Conservation (phyloP, 2,888 invertebrate species). For the Spicauda simplicius region DNA sequence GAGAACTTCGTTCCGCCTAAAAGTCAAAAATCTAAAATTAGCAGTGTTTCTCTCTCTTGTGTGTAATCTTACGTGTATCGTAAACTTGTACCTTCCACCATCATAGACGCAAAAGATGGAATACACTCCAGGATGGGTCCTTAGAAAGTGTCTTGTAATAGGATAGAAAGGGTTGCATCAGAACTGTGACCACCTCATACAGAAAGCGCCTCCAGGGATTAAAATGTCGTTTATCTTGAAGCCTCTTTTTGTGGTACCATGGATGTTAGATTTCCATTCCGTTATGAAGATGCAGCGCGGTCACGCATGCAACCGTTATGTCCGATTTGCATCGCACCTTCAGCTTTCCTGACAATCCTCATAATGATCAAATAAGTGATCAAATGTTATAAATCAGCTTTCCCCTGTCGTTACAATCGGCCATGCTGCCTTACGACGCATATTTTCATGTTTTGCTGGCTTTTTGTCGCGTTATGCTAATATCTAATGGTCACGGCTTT, state of each 20-base stretch:
- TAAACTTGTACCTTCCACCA: no score
- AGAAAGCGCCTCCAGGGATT: slow-evolving; percentile 45
- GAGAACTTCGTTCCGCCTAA: no score
- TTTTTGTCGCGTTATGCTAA: slow-evolving; percentile 73
- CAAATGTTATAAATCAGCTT: slow-evolving; percentile 76
- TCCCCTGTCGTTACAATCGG: slow-evolving; percentile 74
- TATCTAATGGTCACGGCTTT: slow-evolving; percentile 59
- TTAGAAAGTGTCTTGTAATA: not conserved
- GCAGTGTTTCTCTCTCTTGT: no score
- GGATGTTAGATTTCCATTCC: slow-evolving; percentile 67
- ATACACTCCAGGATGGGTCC: not conserved
- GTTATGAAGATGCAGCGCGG: slow-evolving; percentile 62
- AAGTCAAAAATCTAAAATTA: no score
- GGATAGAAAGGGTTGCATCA: not conserved
- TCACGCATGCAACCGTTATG: slow-evolving; percentile 62
- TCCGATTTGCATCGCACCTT: slow-evolving; percentile 75
- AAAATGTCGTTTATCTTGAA: slow-evolving; percentile 60
- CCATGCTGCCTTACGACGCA: slow-evolving; percentile 61
- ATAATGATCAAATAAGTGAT: slow-evolving; percentile 83
- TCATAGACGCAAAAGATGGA: no score
- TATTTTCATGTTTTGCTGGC: slow-evolving; percentile 64
- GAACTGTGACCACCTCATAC: not conserved
- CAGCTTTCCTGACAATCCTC: slow-evolving; percentile 76
- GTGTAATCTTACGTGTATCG: no score
- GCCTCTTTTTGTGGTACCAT: slow-evolving; percentile 46